Conservation (phyloP, 2,888 invertebrate genomes). For the Monochamus alternatus region DNA sequence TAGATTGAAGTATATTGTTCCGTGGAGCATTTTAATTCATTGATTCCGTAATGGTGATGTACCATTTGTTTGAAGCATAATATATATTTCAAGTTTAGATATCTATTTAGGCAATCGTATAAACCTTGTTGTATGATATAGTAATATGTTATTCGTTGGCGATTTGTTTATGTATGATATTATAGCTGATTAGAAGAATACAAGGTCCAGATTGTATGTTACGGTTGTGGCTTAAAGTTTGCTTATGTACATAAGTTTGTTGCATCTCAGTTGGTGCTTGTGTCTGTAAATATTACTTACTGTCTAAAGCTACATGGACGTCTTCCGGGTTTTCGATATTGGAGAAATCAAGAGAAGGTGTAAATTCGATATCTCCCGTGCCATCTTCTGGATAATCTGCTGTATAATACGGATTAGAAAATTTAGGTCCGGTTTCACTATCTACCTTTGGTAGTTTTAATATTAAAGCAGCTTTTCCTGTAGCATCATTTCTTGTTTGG, state of each 20-base stretch:
- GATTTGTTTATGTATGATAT: too few relatives aligned
- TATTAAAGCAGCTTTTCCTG: slow-evolving; percentile 40
- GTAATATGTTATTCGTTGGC: too few relatives aligned
- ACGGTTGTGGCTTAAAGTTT: neutral
- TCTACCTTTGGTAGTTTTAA: slow-evolving; percentile 37
- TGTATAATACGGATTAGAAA: slow-evolving; percentile 48
- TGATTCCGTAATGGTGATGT: too few relatives aligned
- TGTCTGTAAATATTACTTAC: neutral
- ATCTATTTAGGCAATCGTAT: too few relatives aligned
- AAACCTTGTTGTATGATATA: too few relatives aligned
- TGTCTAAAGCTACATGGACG: neutral
- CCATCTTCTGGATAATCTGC: slow-evolving; percentile 48
- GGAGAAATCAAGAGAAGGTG: slow-evolving; percentile 49
- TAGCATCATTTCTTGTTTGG: neutral
- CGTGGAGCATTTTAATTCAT: too few relatives aligned
- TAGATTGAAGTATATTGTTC: too few relatives aligned
- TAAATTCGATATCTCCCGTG: slow-evolving; percentile 34
- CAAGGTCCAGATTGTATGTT: neutral
- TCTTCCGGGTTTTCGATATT: slow-evolving; percentile 16
- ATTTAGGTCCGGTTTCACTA: slow-evolving; percentile 41
- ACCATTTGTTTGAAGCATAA: too few relatives aligned
- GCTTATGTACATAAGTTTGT: neutral
- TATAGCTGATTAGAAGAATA: too few relatives aligned
- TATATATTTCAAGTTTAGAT: too few relatives aligned
- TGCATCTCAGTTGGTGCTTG: neutral